Base-by-base conservation (phyloP, 2,113 vertebrate species). In the Xyrauchen texanus region DNA sequence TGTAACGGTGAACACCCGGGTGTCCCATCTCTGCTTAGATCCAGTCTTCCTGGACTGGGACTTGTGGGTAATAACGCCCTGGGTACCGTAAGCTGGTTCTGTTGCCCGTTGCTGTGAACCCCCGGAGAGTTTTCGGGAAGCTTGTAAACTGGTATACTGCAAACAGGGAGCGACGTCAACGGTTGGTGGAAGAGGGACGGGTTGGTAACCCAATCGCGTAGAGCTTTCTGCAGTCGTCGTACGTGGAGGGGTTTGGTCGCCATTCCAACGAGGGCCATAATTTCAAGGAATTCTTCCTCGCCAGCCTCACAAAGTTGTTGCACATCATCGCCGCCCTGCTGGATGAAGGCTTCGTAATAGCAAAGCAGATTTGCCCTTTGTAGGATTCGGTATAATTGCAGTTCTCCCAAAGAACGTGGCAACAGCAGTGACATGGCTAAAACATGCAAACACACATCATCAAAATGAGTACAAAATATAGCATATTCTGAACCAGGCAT, bases 261-360 rank as follows among this genome's bases (percentile, higher is more conserved):
- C 97, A 99, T 99, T 86, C 97, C 97, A 4, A 99, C 97, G 0
- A 99, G 94, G 1, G 96, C 96, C 97, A 98, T 99, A 86, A 99
- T 99, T 88, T 99, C 97, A 85, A 99, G 92, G 86, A 99, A 99
- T 83, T 99, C 97, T 81, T 98, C 97, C 90, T 99, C 97, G 0
- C 96, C 97, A 1, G 97, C 97, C 87, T 99, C 97, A 61, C 96
- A 98, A 53, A 99, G 95, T 87, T 99, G 97, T 93, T 97, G 97
- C 76, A 99, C 97, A 5, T 99, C 97, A 13, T 99, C 97, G 0
- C 97, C 97, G 70, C 97, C 97, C 94, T 99, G 97, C 81, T 99
- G 96, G 88, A 99, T 98, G 89, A 99, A 99, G 88, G 97, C 96
- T 89, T 98, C 96, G 0, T 98, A 99, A 88, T 99, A 99, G 87